A percentile compares a stretch with the other conserved stretches of the same genome.
Evolutionary conservation across 2,113 vertebrate species (phyloP).

Genomic region (Papio anubis): DNA sequence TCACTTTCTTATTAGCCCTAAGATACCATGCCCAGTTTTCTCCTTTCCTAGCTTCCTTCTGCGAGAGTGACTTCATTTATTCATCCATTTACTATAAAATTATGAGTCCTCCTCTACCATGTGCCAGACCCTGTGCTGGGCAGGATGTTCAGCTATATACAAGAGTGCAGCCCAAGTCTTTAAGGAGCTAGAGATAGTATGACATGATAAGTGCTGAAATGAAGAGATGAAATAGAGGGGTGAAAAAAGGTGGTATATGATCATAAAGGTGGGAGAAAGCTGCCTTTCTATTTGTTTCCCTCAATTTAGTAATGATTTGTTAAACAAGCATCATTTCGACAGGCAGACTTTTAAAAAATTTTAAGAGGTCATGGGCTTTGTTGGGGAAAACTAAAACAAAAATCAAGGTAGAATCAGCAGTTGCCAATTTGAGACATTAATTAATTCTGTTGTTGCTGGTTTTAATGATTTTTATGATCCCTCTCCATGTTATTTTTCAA

Average conservation of each 20-base stretch:
- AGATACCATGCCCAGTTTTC: not conserved
- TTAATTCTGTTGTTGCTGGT: not conserved
- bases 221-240: not conserved
- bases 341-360: not conserved
- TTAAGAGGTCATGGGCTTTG: not conserved
- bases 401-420: not conserved
- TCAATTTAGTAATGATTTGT: not conserved
- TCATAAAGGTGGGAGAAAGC: conserved; percentile 4
- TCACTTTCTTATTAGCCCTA: conserved; percentile 52
- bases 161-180: not conserved
- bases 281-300: not conserved
- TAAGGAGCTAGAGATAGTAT: conserved; percentile 25
- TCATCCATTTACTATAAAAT: conserved; percentile 12
- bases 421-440: not conserved
- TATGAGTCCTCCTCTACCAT: not conserved
- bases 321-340: conserved; percentile 36
- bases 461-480: not conserved
- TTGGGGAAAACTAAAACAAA: not conserved
- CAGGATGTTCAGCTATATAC: not conserved
- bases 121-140: not conserved
- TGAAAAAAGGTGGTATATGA: not conserved
- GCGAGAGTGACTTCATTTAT: conserved; percentile 3
- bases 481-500: not conserved
- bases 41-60: not conserved
- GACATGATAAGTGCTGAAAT: not conserved